phyloP scores from a whole-genome alignment of 2,113 vertebrate species.

The Thymallus thymallus region DNA sequence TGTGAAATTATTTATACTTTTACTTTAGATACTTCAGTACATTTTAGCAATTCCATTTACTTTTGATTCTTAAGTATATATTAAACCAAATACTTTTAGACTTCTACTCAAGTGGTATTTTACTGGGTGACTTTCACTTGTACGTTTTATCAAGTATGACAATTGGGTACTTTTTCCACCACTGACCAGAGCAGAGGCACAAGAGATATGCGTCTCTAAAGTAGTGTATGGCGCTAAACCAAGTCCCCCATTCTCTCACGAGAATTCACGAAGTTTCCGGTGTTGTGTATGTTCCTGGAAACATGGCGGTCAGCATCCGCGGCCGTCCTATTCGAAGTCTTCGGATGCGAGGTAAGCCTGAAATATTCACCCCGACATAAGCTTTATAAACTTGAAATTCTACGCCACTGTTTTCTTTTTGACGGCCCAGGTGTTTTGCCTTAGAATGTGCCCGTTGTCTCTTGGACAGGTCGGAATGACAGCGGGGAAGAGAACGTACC shows the following conservation, averaged over 20 bases:
- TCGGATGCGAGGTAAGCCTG: slow-evolving; percentile 90
- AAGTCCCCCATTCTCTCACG: slow-evolving; percentile 74
- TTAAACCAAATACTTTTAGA: too few species aligned
- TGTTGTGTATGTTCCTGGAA: slow-evolving; percentile 95
- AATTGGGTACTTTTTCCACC: too few species aligned
- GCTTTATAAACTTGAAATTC: not conserved
- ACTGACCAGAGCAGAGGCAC: too few species aligned
- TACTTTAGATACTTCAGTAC: too few species aligned
- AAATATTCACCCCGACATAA: slow-evolving; percentile 26
- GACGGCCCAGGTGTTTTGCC: slow-evolving; percentile 1
- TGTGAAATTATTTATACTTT: too few species aligned
- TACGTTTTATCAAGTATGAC: too few species aligned
- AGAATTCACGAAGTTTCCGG: slow-evolving; percentile 89
- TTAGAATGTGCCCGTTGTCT: slow-evolving; percentile 39
- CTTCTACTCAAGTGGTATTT: too few species aligned
- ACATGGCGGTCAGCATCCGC: slow-evolving; percentile 97
- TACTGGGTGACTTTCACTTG: too few species aligned
- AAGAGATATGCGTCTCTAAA: too few species aligned
- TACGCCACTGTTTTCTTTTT: slow-evolving; percentile 2
- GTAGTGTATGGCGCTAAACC: not conserved
- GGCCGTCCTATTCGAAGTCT: slow-evolving; percentile 94
- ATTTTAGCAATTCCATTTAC: too few species aligned
- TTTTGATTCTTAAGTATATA: too few species aligned
- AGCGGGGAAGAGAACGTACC: slow-evolving; percentile 98
- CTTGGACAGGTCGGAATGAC: slow-evolving; percentile 93